Base-by-base conservation (phyloP, 1,140 invertebrate genomes). In the Sycobia sp. region DNA sequence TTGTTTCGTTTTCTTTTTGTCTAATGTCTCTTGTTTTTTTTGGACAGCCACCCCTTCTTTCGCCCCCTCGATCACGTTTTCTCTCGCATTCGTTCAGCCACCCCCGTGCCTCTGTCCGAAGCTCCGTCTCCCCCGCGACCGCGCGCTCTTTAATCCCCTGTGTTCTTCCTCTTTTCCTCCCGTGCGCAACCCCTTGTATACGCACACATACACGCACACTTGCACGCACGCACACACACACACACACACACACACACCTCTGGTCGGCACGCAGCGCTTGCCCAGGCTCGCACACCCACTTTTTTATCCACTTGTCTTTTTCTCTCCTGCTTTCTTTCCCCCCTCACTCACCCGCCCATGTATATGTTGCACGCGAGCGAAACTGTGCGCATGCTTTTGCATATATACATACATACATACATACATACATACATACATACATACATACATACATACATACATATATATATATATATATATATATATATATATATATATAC, bases 301-400 rank as follows among this genome's bases (percentile, higher is more conserved):
- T 70, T 67, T 67, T 69, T 64, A 51, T 69, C 65, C 39, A 51
- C 68, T 56, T 39, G 29, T 58, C 41, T 51, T 36, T 55, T 43
- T 57, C 27, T 41, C 36, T 18, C 22, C n/a, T 36, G 14, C n/a
- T 27, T 61, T 67, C 68, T 65, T 60, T 56, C 62, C 11, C 5
- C 27, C 29, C 58, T 43, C 5, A 3, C 36, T n/a, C 29, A 32
- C n/a, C n/a, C n/a, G n/a, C n/a, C n/a, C n/a, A n/a, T n/a, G n/a
- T n/a, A n/a, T n/a, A n/a, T n/a, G n/a, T n/a, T n/a, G n/a, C n/a
- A n/a, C n/a, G n/a, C n/a, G n/a, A n/a, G n/a, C n/a, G n/a, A n/a
- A n/a, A n/a, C n/a, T n/a, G n/a, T n/a, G n/a, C n/a, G n/a, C n/a
- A n/a, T n/a, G n/a, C n/a, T n/a, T n/a, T n/a, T n/a, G n/a, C n/a